A percentile compares a stretch with the other conserved stretches of the same genome.
These are phyloP conservation scores for Crocodylus rhombifer DNA, from an alignment of 2,797 vertebrate species.

Conservation along the genomic window DNA sequence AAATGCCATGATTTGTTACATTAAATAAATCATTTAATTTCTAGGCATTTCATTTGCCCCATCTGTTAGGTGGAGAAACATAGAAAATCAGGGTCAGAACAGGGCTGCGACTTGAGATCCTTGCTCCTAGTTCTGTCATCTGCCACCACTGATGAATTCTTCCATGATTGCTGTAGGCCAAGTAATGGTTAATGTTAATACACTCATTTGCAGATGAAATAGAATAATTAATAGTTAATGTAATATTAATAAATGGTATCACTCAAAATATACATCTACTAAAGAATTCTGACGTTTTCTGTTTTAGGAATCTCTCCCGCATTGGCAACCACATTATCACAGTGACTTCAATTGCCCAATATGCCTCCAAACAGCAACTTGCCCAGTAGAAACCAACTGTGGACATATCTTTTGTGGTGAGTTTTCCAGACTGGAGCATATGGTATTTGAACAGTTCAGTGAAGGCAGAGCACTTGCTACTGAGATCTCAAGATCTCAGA, in stretches of 20 bases:
- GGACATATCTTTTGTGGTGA: constrained; percentile 90
- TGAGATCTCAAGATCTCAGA: not conserved
- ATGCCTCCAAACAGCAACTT: constrained; percentile 84
- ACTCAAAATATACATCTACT: not conserved
- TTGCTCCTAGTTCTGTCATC: too few species aligned
- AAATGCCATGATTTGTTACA: not conserved
- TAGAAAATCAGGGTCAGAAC: too few species aligned
- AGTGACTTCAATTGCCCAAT: constrained; percentile 85
- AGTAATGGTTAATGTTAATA: not conserved
- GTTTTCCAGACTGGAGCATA: not conserved
- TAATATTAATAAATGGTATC: constrained; percentile 14
- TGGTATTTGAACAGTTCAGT: not conserved
- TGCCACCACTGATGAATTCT: too few species aligned
- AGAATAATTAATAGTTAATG: not conserved
- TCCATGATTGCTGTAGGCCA: too few species aligned
- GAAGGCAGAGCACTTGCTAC: not conserved
- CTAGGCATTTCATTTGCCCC: not conserved
- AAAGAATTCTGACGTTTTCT: not conserved
- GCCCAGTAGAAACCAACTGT: constrained; percentile 89
- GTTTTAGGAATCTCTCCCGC: constrained; percentile 62
- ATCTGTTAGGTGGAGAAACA: not conserved
- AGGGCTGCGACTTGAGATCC: too few species aligned
- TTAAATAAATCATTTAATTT: not conserved
- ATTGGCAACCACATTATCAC: constrained; percentile 60
- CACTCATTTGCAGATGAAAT: not conserved